Base-by-base conservation (phyloP, 2,888 invertebrate genomes). In the Danaus chrysippus region DNA sequence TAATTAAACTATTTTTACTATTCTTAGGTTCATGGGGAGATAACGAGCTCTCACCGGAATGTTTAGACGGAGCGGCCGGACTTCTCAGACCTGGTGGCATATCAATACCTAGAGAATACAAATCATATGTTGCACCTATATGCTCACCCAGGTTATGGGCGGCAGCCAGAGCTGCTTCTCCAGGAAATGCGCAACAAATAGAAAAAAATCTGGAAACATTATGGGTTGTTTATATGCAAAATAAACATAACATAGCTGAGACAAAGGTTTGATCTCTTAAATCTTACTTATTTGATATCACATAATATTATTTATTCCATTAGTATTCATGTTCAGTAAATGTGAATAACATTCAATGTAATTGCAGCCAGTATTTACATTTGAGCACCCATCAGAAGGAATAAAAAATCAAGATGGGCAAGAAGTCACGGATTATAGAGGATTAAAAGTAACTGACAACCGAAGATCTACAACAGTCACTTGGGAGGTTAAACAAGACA, bases 31-130 rank as follows among this genome's bases (percentile, higher is more conserved):
- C 99, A 1, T 99, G 99, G 92, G 98, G 98, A 17, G 99, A 99
- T 83, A 99, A 99, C 82, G 99, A 99, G 88, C 92, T 99, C 11
- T 98, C 98, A 0, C 99, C 99, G 0, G 99, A 99, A 85, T 99
- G 99, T 83, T 92, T 99, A 57, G 98, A 99, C 85, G 98, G 98
- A 2, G 98, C 98, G 2, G 96, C 97, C 73, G 93, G 95, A 46
- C 94, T 98, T 69, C 87, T 99, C 6, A 95, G 95, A 88, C 92
- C 94, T 19, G 95, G 94, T 78, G 99, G 99, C 17, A 94, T 99
- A 68, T 97, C 97, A 74, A 99, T 99, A 83, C 99, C 99, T 0
- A 88, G 75, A 62, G 73, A 81, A 63, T 99, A 99, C 76, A 96
- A 95, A 0, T 99, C 99, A 0, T 98, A 95, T 82, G 92, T 98